phyloP scores from a whole-genome alignment of 2,113 vertebrate species.

The Halichoerus grypus region DNA sequence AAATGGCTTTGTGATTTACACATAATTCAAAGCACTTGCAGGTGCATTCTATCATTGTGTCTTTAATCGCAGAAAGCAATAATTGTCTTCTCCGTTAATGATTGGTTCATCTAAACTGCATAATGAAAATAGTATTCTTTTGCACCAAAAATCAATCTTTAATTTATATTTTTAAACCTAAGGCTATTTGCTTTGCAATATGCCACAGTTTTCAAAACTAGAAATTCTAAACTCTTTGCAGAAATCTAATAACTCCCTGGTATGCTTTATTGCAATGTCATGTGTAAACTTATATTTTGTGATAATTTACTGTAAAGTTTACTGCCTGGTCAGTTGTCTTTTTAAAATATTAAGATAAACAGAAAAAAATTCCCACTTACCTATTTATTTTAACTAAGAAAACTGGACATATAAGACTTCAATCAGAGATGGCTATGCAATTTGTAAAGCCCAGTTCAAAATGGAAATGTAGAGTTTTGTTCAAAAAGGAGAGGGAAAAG shows the following conservation, averaged over 20 bases:
- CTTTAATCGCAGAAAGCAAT: not conserved
- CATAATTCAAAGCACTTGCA: not conserved
- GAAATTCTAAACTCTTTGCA: constrained; percentile 12
- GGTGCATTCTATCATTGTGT: not conserved
- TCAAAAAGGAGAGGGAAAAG: not conserved
- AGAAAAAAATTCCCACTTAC: not conserved
- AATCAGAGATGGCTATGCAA: not conserved
- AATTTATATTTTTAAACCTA: not conserved
- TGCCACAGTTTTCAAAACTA: not conserved
- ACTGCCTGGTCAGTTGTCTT: not conserved
- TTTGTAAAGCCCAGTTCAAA: not conserved
- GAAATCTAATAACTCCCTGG: not conserved
- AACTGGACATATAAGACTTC: not conserved
- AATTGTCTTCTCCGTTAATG: not conserved
- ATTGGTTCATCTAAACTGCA: not conserved
- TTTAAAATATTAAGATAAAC: not conserved
- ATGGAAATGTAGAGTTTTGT: not conserved
- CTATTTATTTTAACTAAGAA: not conserved
- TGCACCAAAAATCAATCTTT: not conserved
- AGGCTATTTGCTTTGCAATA: not conserved
- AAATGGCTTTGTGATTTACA: not conserved
- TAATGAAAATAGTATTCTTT: not conserved
- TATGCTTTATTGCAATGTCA: not conserved
- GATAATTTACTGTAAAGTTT: constrained; percentile 15
- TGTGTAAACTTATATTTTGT: not conserved